These are phyloP conservation scores for Stenodera caucasica DNA, from an alignment of 2,888 invertebrate genomes.

Conservation along the genomic window DNA sequence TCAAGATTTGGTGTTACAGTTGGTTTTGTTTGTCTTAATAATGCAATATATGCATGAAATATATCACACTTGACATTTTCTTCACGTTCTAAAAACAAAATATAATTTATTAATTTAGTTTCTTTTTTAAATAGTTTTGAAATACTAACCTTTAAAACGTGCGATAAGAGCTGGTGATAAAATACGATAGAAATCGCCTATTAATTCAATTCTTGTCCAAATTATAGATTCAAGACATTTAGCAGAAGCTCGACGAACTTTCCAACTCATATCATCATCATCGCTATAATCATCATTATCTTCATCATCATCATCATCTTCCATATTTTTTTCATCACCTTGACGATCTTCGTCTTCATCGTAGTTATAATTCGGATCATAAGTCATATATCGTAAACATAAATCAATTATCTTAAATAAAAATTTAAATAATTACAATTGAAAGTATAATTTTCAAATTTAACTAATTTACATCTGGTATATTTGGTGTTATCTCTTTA, in stretches of 20 bases:
- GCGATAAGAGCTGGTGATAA: slow-evolving; percentile 90
- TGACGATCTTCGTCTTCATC: slow-evolving; percentile 86
- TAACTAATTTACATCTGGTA: slow-evolving; percentile 68
- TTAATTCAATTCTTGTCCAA: slow-evolving; percentile 86
- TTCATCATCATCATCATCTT: slow-evolving; percentile 66
- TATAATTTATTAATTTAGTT: background rate
- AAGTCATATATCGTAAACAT: slow-evolving; percentile 88
- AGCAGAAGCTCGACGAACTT: slow-evolving; percentile 93
- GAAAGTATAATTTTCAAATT: background rate
- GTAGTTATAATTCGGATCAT: slow-evolving; percentile 99
- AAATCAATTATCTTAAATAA: slow-evolving; percentile 73
- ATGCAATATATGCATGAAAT: slow-evolving; percentile 92
- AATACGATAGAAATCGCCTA: slow-evolving; percentile 83
- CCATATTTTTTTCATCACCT: slow-evolving; percentile 67
- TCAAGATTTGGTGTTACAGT: slow-evolving; percentile 65
- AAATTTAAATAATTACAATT: background rate
- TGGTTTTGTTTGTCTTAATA: slow-evolving; percentile 87
- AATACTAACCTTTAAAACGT: slow-evolving; percentile 79
- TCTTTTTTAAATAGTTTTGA: background rate
- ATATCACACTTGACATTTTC: slow-evolving; percentile 99
- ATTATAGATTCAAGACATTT: slow-evolving; percentile 97
- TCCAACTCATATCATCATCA: slow-evolving; percentile 99
- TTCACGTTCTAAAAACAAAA: slow-evolving; percentile 76
- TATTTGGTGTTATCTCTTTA: slow-evolving; percentile 92
- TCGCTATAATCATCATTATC: slow-evolving; percentile 97